Evolutionary conservation across 2,888 invertebrate species (phyloP).

Genomic region (Drosophila borealis): DNA sequence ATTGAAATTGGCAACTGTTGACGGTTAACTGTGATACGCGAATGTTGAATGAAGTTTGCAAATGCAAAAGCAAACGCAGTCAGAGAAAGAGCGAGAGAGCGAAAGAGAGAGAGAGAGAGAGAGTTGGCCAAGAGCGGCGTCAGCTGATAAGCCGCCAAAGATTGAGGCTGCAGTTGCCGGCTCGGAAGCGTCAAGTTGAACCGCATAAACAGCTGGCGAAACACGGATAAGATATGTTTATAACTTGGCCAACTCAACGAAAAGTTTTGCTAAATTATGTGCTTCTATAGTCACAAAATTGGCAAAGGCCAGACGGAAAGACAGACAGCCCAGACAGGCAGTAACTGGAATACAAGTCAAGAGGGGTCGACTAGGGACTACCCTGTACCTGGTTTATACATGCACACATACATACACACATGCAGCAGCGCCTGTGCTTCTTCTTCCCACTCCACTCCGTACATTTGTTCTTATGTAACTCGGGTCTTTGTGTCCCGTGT

Average conservation of each 20-base stretch:
- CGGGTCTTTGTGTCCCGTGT: no score
- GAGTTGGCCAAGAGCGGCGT: slow-evolving; percentile 25
- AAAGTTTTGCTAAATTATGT: not conserved
- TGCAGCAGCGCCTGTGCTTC: no score
- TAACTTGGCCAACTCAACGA: slow-evolving; percentile 15
- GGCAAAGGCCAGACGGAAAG: not conserved
- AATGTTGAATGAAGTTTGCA: slow-evolving; percentile 53
- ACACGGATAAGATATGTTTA: slow-evolving; percentile 41
- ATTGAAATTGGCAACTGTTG: slow-evolving; percentile 65
- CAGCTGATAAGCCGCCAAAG: slow-evolving; percentile 41
- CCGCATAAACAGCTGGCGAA: slow-evolving; percentile 47
- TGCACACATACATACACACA: no score
- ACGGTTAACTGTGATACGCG: slow-evolving; percentile 73
- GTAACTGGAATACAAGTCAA: not conserved
- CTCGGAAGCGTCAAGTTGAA: slow-evolving; percentile 41
- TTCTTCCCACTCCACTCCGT: no score
- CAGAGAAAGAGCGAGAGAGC: slow-evolving; percentile 3
- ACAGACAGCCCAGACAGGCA: slow-evolving; percentile 9
- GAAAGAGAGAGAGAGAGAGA: slow-evolving; percentile 10
- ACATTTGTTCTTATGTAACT: no score
- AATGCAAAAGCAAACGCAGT: slow-evolving; percentile 17
- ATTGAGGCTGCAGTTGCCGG: slow-evolving; percentile 17
- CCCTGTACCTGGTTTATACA: not conserved
- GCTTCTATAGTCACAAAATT: no score
- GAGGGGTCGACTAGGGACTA: not conserved